Base-by-base conservation (phyloP, 2,888 invertebrate genomes). In the Drosophila borborema region DNA sequence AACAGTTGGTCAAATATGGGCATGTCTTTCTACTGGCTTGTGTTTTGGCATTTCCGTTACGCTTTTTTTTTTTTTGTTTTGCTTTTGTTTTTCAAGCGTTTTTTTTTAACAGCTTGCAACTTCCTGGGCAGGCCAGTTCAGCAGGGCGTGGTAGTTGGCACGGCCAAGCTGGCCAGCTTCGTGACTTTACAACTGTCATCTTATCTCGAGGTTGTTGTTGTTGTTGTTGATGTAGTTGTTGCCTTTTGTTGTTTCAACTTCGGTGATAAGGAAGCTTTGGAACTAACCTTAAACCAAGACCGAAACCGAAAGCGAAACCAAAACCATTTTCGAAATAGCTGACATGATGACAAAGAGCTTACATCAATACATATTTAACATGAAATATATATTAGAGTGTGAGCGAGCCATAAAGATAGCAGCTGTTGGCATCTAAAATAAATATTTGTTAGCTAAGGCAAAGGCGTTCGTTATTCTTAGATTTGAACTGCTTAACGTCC, bases 111-210 rank as follows among this genome's bases (percentile, higher is more conserved):
- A 68, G 62, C 53, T 72, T 49, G 64, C 64, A 45, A 82, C 71
- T 78, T 73, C 74, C 77, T 72, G 73, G 51, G 46, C 85, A 70
- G 80, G 71, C 49, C 18, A 58, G 49, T 34, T 34, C 31, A 34
- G 34, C 40, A 40, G 51, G 56, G 53, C 49, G 49, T 45, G 31
- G 36, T 46, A 16, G 18, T 31, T 36, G 58, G 48, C 58, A 40
- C 59, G 60, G 60, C 43, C 23, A 20, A 28, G 36, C 63, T 40
- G 31, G 48, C 66, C 10, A 48, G 38, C 40, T 81, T 81, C 89
- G 86, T 86, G 86, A 89, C 86, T 68, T 67, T 69, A 63, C 63
- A 75, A 51, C 53, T 73, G 72, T 49, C 67, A 63, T 73, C 87
- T 89, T 86, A 86, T 89, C 86, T 62, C 65, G 53, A 64, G 59